phyloP scores from a whole-genome alignment of 2,888 invertebrate species.

The Tetragonisca angustula region DNA sequence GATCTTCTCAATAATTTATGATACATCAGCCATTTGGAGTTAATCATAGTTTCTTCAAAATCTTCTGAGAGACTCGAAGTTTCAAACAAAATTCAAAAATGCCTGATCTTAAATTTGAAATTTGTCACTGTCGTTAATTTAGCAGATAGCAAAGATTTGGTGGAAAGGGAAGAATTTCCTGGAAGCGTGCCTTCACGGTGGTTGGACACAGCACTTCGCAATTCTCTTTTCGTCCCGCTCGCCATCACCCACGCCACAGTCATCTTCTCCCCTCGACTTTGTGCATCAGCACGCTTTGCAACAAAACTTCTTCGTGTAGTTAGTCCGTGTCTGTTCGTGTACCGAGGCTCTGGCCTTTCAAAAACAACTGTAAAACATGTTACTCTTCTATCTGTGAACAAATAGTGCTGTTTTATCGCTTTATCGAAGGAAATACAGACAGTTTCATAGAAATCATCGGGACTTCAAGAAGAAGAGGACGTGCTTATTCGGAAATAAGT shows the following conservation, averaged over 20 bases:
- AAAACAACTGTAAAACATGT: background rate
- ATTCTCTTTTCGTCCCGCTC: conserved; percentile 73
- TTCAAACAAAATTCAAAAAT: no score
- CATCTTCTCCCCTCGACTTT: conserved; percentile 72
- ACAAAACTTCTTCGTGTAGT: conserved; percentile 69
- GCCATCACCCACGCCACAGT: conserved; percentile 65
- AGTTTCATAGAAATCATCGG: background rate
- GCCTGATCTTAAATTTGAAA: conserved; percentile 7
- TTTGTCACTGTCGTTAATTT: conserved; percentile 41
- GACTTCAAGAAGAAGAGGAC: background rate
- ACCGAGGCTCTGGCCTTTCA: conserved; percentile 3
- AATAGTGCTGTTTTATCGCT: conserved; percentile 2
- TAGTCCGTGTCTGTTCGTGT: conserved; percentile 69
- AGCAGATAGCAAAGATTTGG: conserved; percentile 56
- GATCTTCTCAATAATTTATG: no score
- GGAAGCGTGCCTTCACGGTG: conserved; percentile 83
- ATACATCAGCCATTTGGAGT: background rate
- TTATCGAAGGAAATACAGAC: background rate
- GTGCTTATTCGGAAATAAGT: background rate
- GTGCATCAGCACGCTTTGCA: conserved; percentile 67
- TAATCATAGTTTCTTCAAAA: background rate
- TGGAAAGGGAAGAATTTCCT: conserved; percentile 80
- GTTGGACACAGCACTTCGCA: conserved; percentile 81
- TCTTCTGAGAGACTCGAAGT: background rate
- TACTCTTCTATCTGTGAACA: conserved; percentile 5